phyloP scores from a whole-genome alignment of 2,888 invertebrate genomes.

The Allygus modestus region DNA sequence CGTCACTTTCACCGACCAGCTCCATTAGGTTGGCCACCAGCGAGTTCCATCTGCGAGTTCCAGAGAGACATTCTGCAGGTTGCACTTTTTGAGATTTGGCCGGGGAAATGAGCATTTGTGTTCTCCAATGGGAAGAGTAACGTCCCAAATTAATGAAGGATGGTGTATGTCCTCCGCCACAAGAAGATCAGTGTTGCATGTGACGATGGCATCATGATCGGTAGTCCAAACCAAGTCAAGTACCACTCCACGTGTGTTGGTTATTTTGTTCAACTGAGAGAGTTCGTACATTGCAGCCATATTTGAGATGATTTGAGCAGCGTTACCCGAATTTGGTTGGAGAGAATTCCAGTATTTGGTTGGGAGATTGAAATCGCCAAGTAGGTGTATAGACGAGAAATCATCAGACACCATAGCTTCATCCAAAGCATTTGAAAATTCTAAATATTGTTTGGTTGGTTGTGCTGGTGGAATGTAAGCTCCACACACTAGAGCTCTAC shows the following conservation, averaged over 20 bases:
- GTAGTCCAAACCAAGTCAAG: not conserved
- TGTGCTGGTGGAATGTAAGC: constrained; percentile 3
- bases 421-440: constrained; percentile 12
- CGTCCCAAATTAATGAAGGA: not conserved
- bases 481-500: not conserved
- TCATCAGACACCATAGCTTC: not conserved
- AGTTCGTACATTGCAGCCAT: not conserved
- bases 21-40: not conserved
- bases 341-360: not conserved
- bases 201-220: not conserved
- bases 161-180: not conserved
- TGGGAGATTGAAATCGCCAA: not conserved
- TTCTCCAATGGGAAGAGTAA: not conserved
- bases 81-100: constrained; percentile 15
- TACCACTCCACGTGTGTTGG: not conserved
- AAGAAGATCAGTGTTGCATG: not conserved
- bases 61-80: not conserved
- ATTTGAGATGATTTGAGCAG: not conserved
- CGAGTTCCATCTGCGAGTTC: not conserved
- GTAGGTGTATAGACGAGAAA: not conserved
- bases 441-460: not conserved
- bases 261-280: not conserved
- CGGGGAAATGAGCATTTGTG: not conserved
- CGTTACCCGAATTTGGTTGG: not conserved
- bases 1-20: not conserved